Evolutionary conservation across 2,113 vertebrate genomes (phyloP).

Genomic region (Myiagra hebetior): DNA sequence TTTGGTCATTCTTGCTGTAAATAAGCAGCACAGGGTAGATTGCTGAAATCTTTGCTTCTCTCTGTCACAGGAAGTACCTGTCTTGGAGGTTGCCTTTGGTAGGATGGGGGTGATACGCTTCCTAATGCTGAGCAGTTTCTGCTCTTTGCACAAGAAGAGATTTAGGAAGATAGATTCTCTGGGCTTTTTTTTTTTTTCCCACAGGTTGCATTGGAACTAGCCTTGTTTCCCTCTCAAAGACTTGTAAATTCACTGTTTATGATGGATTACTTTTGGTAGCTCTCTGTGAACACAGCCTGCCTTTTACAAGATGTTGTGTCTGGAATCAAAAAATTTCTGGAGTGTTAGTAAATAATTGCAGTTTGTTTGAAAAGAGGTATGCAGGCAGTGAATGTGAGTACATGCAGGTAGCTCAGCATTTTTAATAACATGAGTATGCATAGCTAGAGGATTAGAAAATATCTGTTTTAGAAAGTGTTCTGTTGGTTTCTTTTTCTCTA

Average conservation of each 20-base stretch:
- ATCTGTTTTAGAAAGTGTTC: neutral
- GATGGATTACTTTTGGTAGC: neutral
- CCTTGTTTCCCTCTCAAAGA: neutral
- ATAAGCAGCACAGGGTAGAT: neutral
- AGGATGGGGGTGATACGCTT: rapidly evolving
- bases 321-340: constrained; percentile 1
- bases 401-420: neutral
- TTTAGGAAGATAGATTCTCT: neutral
- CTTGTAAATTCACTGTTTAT: neutral
- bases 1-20: neutral
- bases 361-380: neutral
- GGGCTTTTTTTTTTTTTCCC: neutral
- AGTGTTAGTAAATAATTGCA: neutral
- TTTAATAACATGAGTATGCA: neutral
- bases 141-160: neutral
- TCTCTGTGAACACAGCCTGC: neutral
- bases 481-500: neutral
- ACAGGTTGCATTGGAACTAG: neutral
- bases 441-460: neutral
- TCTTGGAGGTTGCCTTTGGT: neutral
- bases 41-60: neutral
- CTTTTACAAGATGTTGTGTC: neutral
- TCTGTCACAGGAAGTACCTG: neutral
- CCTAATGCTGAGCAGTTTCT: neutral
- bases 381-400: neutral